phyloP scores from a whole-genome alignment of 2,888 invertebrate species.

The Nemoura dubitans region DNA sequence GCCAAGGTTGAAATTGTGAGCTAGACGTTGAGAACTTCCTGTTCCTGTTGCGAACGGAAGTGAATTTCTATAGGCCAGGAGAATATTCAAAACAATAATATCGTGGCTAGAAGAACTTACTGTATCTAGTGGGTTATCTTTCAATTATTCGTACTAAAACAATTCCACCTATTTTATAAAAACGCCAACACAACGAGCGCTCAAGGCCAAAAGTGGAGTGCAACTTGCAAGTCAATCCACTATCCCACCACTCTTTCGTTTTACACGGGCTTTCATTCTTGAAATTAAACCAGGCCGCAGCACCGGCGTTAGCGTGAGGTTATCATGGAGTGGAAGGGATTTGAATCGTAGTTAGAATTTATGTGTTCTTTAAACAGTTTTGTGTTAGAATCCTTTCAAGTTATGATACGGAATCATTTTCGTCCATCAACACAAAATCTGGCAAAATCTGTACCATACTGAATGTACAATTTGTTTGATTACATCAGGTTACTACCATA shows the following conservation, averaged over 20 bases:
- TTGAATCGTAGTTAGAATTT: no score
- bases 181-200: conserved; percentile 4
- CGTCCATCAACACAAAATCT: no score
- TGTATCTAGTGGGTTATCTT: neutral
- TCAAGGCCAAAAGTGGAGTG: neutral
- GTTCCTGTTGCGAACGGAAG: conserved; percentile 68
- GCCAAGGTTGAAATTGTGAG: conserved; percentile 56
- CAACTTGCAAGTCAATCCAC: neutral
- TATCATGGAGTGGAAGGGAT: no score
- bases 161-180: neutral
- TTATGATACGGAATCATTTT: no score
- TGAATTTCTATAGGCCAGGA: conserved; percentile 50
- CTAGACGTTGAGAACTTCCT: conserved; percentile 63
- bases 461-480: no score
- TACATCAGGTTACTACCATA: no score
- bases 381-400: no score
- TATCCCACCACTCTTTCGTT: neutral
- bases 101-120: neutral
- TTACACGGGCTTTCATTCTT: neutral
- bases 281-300: neutral
- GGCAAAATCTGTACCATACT: no score
- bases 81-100: conserved; percentile 39
- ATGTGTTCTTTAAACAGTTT: no score
- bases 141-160: neutral
- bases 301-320: neutral